Evolutionary conservation across 1,140 invertebrate genomes (phyloP), one percentile per base, ranked within the genome.

Genomic region (Leptinotarsa lineolata): DNA sequence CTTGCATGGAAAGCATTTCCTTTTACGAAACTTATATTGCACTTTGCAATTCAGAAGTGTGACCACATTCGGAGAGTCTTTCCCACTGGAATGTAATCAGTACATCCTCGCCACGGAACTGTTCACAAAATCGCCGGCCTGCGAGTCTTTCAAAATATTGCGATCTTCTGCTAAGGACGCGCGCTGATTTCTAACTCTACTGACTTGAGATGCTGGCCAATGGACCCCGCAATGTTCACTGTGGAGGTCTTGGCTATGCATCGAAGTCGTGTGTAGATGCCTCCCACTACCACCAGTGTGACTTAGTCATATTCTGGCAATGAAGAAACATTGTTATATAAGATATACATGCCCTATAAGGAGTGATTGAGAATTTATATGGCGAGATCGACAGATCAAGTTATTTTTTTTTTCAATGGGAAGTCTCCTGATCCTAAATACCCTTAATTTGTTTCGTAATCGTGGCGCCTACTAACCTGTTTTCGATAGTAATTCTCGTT

Each of bases 391-490:
- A 54, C 16, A 54, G 48, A 54, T 54, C 48, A 18, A 54, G 48
- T 54, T 18, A 18, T 16, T 54, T 54, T 54, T 54, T 54, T 54
- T 54, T 54, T 54, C n/a, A 18, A 16, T 54, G n/a, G 48, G 48
- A 18, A 16, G 48, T 54, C 48, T 18, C 30, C 30, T 11, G 48
- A 15, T 54, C 48, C 16, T 54, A 54, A 54, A 54, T 54, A 18
- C 48, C 48, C 48, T 54, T 54, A 16, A 16, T 54, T 54, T 18
- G 48, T 54, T 54, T 54, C 48, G 48, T 54, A 54, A 54, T 54
- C 48, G n/a, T 54, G 48, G 48, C 48, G 48, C 48, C 48, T 54
- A 54, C 48, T 54, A 54, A 54, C 48, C 48, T 54, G 48, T 54
- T 54, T 54, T 54, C 48, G 48, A 15, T 12, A 54, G 48, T 54